A percentile compares a stretch with the other conserved stretches of the same genome.
These are phyloP conservation scores for Cryptotermes secundus DNA, from an alignment of 1,140 invertebrate genomes.

Conservation along the genomic window DNA sequence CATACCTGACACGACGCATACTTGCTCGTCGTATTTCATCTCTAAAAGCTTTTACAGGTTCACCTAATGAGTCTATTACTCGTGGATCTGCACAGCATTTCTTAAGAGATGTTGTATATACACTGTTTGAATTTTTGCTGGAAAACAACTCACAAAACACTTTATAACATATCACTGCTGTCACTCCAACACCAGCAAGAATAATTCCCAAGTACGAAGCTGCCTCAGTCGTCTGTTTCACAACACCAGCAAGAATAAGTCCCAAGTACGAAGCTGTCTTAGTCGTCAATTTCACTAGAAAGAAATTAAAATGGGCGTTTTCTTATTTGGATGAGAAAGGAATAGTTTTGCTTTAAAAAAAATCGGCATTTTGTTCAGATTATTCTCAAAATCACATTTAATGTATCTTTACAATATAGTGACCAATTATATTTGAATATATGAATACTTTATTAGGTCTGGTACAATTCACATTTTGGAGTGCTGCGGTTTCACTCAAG, in stretches of 20 bases:
- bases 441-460: too few species aligned
- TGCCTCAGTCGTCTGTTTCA: conserved; percentile 85
- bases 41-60: conserved; percentile 85
- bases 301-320: neutral
- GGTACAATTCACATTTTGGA: too few species aligned
- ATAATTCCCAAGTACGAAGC: conserved; percentile 80
- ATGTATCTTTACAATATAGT: too few species aligned
- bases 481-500: too few species aligned
- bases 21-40: conserved; percentile 78
- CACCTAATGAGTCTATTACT: conserved; percentile 73
- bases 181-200: conserved; percentile 71
- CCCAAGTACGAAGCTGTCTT: too few species aligned
- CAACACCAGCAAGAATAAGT: too few species aligned
- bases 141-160: conserved; percentile 86
- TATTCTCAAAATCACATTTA: too few species aligned
- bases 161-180: conserved; percentile 75
- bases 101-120: conserved; percentile 77
- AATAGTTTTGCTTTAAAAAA: too few species aligned
- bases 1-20: conserved; percentile 61
- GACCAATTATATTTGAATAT: too few species aligned
- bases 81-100: conserved; percentile 67
- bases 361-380: too few species aligned
- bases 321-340: too few species aligned
- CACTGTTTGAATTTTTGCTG: conserved; percentile 77
- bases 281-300: too few species aligned